A percentile compares a stretch with the other conserved stretches of the same genome.
Conservation (phyloP, 2,113 vertebrate species). For the Toxostoma redivivum region DNA sequence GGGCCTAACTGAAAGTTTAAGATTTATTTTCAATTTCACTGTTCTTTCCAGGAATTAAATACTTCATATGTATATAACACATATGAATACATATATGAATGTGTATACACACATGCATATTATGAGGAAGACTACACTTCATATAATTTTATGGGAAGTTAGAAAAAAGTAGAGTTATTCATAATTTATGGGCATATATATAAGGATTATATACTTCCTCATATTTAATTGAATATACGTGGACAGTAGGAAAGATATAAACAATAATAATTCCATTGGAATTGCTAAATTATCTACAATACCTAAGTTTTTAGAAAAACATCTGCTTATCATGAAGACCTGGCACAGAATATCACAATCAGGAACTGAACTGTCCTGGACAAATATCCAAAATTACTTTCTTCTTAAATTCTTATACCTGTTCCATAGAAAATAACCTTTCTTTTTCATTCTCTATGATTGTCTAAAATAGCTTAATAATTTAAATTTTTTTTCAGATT, state of each 20-base stretch:
- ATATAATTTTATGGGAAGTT: neutral
- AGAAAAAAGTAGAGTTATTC: neutral
- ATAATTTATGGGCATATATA: neutral
- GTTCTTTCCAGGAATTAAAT: neutral
- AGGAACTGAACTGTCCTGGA: neutral
- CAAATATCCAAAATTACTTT: neutral
- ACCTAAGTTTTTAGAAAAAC: neutral
- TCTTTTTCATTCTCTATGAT: neutral
- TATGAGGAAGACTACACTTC: neutral
- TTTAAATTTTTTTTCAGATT: neutral
- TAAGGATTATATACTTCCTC: neutral
- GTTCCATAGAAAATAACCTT: neutral
- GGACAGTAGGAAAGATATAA: neutral
- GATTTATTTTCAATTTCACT: neutral
- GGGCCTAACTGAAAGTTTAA: neutral
- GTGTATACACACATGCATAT: neutral
- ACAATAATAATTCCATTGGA: neutral
- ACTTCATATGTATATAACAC: neutral
- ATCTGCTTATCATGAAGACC: neutral
- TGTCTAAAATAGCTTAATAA: neutral
- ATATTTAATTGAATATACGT: neutral
- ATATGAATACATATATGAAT: neutral
- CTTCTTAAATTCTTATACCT: neutral
- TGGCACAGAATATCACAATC: neutral
- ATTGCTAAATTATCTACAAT: neutral